Conservation (phyloP, 1,140 invertebrate genomes). For the Monomorium pharaonis region DNA sequence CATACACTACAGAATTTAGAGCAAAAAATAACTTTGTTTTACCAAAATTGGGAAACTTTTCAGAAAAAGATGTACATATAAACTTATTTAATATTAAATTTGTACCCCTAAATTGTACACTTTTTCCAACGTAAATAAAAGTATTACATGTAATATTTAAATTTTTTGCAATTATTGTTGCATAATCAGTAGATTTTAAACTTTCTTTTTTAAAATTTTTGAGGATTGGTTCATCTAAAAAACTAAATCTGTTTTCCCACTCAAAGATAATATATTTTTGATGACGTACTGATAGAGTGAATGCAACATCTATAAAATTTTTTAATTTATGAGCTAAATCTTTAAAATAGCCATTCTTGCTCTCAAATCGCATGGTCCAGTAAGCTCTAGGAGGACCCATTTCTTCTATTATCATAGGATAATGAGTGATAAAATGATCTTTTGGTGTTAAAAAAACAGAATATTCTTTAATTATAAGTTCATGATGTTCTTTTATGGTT, state of each 20-base stretch:
- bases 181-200: no score
- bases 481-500: not conserved
- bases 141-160: no score
- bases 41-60: no score
- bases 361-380: not conserved
- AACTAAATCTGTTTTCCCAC: not conserved
- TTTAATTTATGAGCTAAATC: slow-evolving; percentile 16
- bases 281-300: not conserved
- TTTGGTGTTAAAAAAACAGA: not conserved
- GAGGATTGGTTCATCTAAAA: not conserved
- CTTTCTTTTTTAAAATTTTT: not conserved
- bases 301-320: slow-evolving; percentile 27
- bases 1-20: no score
- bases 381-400: not conserved
- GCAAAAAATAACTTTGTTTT: no score
- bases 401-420: not conserved
- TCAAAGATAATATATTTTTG: not conserved
- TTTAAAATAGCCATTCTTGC: slow-evolving; percentile 8
- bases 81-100: no score
- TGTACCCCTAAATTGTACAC: no score
- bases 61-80: no score
- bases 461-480: not conserved
- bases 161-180: no score
- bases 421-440: slow-evolving; percentile 14
- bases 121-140: no score